phyloP scores from a whole-genome alignment of 2,797 vertebrate genomes.

The Eurystomus glaucurus region DNA sequence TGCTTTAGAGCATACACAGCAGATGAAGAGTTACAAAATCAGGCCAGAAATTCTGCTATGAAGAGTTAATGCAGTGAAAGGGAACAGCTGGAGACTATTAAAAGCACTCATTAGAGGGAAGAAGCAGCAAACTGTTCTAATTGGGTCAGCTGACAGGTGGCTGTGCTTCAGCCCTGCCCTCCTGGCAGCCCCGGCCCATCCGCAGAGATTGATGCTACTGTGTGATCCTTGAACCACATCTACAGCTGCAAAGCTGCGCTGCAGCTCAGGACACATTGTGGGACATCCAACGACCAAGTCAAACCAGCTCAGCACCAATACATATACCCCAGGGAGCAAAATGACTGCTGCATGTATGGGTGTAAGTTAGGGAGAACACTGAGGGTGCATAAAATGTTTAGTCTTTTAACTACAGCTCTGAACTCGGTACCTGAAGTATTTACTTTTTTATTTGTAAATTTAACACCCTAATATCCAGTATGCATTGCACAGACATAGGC shows the following conservation, averaged over 20 bases:
- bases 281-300: rapidly evolving
- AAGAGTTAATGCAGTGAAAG: constrained; percentile 5
- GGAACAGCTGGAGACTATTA: constrained; percentile 70
- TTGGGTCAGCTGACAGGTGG: constrained; percentile 79
- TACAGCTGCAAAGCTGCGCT: neutral
- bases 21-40: neutral
- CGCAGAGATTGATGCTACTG: neutral
- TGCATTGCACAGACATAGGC: neutral
- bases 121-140: constrained; percentile 37
- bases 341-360: rapidly evolving
- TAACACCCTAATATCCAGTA: neutral
- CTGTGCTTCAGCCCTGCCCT: neutral
- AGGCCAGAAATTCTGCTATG: neutral
- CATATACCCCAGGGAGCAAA: rapidly evolving
- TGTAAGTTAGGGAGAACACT: neutral
- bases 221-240: neutral
- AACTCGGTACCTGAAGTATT: neutral
- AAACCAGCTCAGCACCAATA: neutral
- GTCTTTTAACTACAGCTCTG: neutral
- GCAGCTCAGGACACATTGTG: neutral
- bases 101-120: constrained; percentile 55
- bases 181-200: neutral
- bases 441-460: neutral
- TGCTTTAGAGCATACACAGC: neutral
- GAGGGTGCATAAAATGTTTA: neutral